Evolutionary conservation across 23 tunicate genomes (phyloP), one percentile per base, ranked within the genome.

Genomic region (Ciona savignyi): DNA sequence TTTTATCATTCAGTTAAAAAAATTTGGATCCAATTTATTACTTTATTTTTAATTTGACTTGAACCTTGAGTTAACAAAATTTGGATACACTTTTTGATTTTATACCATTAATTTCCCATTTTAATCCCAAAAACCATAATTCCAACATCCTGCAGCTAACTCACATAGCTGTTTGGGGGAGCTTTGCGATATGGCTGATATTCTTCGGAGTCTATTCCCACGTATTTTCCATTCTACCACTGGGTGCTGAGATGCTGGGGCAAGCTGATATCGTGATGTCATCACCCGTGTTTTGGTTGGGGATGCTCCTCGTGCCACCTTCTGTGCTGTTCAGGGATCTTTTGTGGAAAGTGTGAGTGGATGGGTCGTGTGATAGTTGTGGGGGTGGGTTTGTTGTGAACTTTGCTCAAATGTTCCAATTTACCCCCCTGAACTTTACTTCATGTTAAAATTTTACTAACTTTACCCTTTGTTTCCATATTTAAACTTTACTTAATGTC

Each of bases 271-370:
- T 80, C 30, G 86, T 95, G 61, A 82, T 78, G 34, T 33, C 70
- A 1, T 63, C 73, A 30, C 70, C 90, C 34, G 48, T 84, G 19
- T 95, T 95, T 77, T 95, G 99, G 99, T 29, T 87, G 25, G 96
- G 90, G 32, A 56, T 85, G 30, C 15, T 95, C 49, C 66, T 95
- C 24, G 25, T 95, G 2, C 99, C 99, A 4, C 29, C 62, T 66
- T 51, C 73, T 9, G 87, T 81, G 30, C 78, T 95, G 65, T 66
- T 72, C 31, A 70, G 99, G 26, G 99, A 95, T 63, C 28, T 88
- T 3, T 68, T 95, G 1, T 95, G 89, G 86, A 95, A 95, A 95
- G 84, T 95, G 99, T 95, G 70, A 82, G 99, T 93, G 2, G 20
- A 11, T n/a, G n/a, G n/a, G n/a, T n/a, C n/a, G n/a, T n/a, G n/a